Conservation (phyloP, 2,113 vertebrate genomes). For the Ahaetulla prasina region DNA sequence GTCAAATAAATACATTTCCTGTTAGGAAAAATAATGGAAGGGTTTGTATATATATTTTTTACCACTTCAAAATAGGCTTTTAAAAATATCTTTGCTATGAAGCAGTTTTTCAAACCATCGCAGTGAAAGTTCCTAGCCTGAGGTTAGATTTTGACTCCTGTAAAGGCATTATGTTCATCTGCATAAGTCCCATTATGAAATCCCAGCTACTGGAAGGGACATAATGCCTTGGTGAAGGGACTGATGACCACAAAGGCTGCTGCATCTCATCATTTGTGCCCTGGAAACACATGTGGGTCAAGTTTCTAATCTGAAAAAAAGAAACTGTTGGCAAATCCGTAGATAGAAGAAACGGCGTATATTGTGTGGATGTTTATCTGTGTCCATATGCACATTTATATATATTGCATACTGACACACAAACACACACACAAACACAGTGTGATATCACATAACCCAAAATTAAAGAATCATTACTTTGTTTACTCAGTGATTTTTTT, state of each 20-base stretch:
- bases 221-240: constrained; percentile 51
- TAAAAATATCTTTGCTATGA: constrained; percentile 25
- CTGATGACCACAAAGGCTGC: constrained; percentile 54
- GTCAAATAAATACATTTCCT: constrained; percentile 84
- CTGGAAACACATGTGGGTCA: constrained; percentile 57
- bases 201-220: constrained; percentile 60
- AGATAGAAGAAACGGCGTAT: constrained; percentile 62
- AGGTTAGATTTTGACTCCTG: constrained; percentile 62
- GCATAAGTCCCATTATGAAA: constrained; percentile 65
- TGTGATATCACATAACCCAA: not conserved
- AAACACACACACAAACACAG: constrained; percentile 52
- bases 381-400: not conserved
- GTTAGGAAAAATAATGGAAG: constrained; percentile 69
- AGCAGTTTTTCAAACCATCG: constrained; percentile 58
- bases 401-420: not conserved
- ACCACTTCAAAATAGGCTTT: constrained; percentile 74
- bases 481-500: constrained; percentile 57
- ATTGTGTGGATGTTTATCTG: not conserved
- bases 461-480: constrained; percentile 68
- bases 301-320: constrained; percentile 64
- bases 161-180: constrained; percentile 64
- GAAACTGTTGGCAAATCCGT: constrained; percentile 60
- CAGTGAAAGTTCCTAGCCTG: constrained; percentile 72
- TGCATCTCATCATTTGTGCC: constrained; percentile 54
- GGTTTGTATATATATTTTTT: constrained; percentile 44